Conservation (phyloP, 2,113 vertebrate genomes). For the Rhineura floridana region DNA sequence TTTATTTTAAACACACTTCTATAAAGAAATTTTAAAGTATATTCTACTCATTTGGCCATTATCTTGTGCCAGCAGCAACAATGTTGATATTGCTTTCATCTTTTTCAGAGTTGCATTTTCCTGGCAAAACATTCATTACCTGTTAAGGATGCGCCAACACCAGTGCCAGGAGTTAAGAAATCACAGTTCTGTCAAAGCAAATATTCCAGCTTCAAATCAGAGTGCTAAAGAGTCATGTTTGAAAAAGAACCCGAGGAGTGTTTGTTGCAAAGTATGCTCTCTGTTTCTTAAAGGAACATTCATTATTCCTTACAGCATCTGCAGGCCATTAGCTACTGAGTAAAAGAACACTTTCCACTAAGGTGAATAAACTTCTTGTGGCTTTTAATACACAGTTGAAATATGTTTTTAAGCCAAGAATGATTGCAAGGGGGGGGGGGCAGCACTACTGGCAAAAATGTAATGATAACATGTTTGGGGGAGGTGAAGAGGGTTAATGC, state of each 20-base stretch:
- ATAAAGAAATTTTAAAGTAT: slow-evolving; percentile 42
- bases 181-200: slow-evolving; percentile 64
- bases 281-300: slow-evolving; percentile 42
- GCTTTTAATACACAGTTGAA: neutral
- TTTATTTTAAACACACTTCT: slow-evolving; percentile 14
- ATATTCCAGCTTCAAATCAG: slow-evolving; percentile 65
- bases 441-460: neutral
- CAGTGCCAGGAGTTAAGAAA: slow-evolving; percentile 66
- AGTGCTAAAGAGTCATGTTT: slow-evolving; percentile 30
- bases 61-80: neutral
- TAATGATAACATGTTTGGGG: accelerated
- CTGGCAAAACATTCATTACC: slow-evolving; percentile 61
- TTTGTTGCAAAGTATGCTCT: slow-evolving; percentile 57
- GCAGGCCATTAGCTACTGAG: slow-evolving; percentile 1
- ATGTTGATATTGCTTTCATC: slow-evolving; percentile 40
- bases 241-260: slow-evolving; percentile 38
- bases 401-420: slow-evolving; percentile 12
- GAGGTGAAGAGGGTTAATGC: neutral
- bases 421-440: neutral
- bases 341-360: neutral
- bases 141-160: slow-evolving; percentile 48
- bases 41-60: slow-evolving; percentile 37
- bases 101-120: slow-evolving; percentile 63
- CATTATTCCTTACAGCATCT: slow-evolving; percentile 16
- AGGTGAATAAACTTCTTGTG: slow-evolving; percentile 3